A percentile compares a stretch with the other conserved stretches of the same genome.
Conservation (phyloP, 2,113 vertebrate species). For the Nansenia antarctica region DNA sequence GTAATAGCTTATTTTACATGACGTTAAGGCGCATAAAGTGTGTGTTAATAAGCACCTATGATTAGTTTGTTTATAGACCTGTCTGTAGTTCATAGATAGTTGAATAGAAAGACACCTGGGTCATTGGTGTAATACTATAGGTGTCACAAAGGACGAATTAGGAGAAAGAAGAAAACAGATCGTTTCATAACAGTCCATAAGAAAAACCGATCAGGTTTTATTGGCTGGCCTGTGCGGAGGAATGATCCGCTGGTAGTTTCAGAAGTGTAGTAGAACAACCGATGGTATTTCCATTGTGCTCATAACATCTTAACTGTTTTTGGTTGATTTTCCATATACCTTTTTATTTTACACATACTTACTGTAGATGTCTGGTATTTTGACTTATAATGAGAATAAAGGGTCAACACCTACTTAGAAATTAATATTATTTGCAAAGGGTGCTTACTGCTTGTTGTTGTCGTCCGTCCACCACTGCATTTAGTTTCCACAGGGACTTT, state of each 20-base stretch:
- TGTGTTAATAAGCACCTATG: too few relatives aligned
- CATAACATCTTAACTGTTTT: conserved; percentile 7
- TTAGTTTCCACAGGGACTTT: too few relatives aligned
- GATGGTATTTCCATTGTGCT: conserved; percentile 22
- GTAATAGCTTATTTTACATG: too few relatives aligned
- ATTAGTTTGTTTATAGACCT: too few relatives aligned
- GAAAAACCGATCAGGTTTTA: not conserved
- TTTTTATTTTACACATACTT: not conserved
- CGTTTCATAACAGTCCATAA: not conserved
- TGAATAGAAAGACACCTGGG: not conserved
- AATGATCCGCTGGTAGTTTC: not conserved
- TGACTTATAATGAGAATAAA: not conserved
- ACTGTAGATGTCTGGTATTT: not conserved
- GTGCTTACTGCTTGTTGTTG: not conserved
- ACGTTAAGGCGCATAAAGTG: too few relatives aligned
- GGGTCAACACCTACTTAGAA: not conserved
- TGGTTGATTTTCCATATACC: not conserved
- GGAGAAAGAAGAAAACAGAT: too few relatives aligned
- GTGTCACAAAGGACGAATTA: too few relatives aligned
- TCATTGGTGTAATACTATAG: not conserved
- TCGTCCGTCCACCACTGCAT: too few relatives aligned
- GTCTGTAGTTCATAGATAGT: not conserved
- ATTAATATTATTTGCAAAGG: not conserved
- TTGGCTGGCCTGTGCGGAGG: not conserved
- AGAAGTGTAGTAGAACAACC: not conserved